These are phyloP conservation scores for Rousettus madagascariensis DNA, from an alignment of 2,797 vertebrate species.

Conservation along the genomic window DNA sequence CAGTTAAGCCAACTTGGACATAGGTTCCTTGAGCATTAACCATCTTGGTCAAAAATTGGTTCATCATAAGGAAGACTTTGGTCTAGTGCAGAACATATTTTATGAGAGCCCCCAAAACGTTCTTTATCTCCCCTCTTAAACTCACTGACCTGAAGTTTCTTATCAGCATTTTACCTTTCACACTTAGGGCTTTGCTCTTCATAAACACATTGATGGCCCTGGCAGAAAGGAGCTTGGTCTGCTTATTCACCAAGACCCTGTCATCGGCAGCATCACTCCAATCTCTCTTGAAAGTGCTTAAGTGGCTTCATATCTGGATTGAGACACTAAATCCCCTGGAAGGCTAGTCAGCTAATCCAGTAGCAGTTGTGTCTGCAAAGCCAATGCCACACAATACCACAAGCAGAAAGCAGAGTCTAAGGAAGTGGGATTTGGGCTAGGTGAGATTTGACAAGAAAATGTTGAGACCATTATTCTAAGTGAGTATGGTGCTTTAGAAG, in stretches of 20 bases:
- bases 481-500: neutral
- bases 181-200: neutral
- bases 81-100: neutral
- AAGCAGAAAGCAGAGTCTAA: neutral
- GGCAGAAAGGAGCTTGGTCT: neutral
- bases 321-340: neutral
- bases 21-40: neutral
- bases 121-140: neutral
- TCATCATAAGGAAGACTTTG: neutral
- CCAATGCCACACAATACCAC: neutral
- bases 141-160: neutral
- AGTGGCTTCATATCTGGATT: neutral
- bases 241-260: neutral
- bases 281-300: neutral
- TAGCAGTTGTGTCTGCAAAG: neutral
- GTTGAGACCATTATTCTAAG: neutral
- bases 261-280: neutral
- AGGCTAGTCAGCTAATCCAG: neutral
- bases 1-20: neutral
- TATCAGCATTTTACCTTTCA: neutral
- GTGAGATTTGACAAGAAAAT: neutral
- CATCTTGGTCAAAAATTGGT: conserved; percentile 3
- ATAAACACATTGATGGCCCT: neutral
- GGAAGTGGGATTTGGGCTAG: neutral
- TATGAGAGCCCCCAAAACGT: neutral